Evolutionary conservation across 2,113 vertebrate genomes (phyloP), one percentile per base, ranked within the genome.

Genomic region (Ciconia boyciana): DNA sequence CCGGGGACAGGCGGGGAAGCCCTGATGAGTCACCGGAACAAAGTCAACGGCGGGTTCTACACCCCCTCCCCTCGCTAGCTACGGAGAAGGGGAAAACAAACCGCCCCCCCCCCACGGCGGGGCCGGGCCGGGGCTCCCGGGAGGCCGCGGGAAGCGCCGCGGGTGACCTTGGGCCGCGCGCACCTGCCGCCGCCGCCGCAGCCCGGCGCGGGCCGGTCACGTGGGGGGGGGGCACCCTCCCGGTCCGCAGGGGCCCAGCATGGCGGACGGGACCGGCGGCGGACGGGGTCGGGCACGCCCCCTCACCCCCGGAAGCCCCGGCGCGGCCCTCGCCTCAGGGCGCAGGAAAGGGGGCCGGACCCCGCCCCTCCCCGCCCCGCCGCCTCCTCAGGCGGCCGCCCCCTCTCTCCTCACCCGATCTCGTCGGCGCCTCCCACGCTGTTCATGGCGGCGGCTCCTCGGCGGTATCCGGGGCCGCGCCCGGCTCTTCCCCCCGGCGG

Each of bases 391-490:
- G 36, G 51, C 20, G 24, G 28, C 28, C 55, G 16, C 22, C 21
- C 69, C 89, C 22, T 36, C 36, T 8, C 36, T 36, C 72, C 99
- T 99, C 98, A 99, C 99, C 99, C 99, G 95, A 99, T 98, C 98
- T 99, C 99, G 97, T 99, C 99, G 97, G 99, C 99, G 96, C 99
- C 98, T 97, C 99, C 94, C 61, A 93, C 98, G 97, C 98, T 99
- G 98, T 99, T 99, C 99, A 99, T 99, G 96, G 98, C 98, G 98
- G 98, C 97, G 97, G 98, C 92, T 85, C 96, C 96, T 96, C 97
- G 97, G 94, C 93, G 66, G 92, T 87, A 60, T 75, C 94, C 86
- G 94, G 94, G 94, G 87, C 95, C 89, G 84, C 92, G 96, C 93
- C 96, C 94, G 83, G 44, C 87, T 95, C 85, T 57, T 57, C 89